Conservation (phyloP, 2,113 vertebrate species). For the Lathamus discolor region DNA sequence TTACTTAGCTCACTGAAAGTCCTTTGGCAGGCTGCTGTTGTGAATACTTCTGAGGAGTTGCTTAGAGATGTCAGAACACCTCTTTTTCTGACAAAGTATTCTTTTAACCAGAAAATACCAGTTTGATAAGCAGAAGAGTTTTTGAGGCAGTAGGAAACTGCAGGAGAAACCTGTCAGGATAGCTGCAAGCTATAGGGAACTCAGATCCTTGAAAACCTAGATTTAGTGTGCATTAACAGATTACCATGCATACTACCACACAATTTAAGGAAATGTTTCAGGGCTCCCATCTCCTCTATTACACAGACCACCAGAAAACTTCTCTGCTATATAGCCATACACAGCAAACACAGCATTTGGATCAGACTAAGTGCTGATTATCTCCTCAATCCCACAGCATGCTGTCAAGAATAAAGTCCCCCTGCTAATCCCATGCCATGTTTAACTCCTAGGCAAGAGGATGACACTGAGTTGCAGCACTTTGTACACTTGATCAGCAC, state of each 20-base stretch:
- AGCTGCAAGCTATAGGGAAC: neutral
- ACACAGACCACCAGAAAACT: neutral
- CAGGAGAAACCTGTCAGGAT: neutral
- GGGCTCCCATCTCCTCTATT: neutral
- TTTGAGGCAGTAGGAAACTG: neutral
- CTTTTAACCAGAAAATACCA: neutral
- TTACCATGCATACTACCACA: neutral
- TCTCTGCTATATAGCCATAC: neutral
- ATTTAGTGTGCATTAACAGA: neutral
- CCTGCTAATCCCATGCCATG: neutral
- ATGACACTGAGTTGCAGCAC: neutral
- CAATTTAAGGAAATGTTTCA: neutral
- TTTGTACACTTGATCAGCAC: neutral
- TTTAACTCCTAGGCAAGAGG: neutral
- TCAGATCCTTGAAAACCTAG: neutral
- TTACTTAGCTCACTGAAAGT: neutral
- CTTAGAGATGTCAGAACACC: neutral
- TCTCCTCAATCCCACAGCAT: neutral
- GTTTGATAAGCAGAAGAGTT: neutral
- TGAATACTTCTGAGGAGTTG: neutral
- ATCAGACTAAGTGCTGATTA: neutral
- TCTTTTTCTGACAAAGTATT: neutral
- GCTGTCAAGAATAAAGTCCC: neutral
- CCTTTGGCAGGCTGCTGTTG: neutral
- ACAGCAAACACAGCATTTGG: neutral